Percentiles rank a stretch among this genome's conserved stretches.
phyloP scores from a whole-genome alignment of 2,888 invertebrate genomes.

The Exephanes ischioxanthus region DNA sequence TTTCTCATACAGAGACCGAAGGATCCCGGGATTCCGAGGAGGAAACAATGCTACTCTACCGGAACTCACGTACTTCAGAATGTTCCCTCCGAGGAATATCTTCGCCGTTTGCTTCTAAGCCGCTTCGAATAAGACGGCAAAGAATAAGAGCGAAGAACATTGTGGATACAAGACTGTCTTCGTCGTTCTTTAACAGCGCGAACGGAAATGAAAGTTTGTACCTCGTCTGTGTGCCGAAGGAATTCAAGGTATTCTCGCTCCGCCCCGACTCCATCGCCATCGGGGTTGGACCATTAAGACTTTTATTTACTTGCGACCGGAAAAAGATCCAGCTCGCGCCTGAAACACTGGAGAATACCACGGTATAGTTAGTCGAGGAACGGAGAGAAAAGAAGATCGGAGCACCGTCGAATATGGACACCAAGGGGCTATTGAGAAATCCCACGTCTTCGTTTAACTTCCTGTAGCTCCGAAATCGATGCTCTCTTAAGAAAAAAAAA shows the following conservation, averaged over 20 bases:
- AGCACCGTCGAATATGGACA: slow-evolving; percentile 12
- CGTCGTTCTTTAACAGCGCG: slow-evolving; percentile 15
- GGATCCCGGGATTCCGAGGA: slow-evolving; percentile 17
- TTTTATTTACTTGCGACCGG: slow-evolving; percentile 75
- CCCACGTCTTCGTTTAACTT: slow-evolving; percentile 25
- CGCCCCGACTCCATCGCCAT: slow-evolving; percentile 72
- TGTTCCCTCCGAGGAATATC: slow-evolving; percentile 42
- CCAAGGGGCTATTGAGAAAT: slow-evolving; percentile 17
- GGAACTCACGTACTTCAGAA: slow-evolving; percentile 48
- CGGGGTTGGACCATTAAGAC: slow-evolving; percentile 74
- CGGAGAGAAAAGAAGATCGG: slow-evolving; percentile 15
- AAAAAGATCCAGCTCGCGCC: slow-evolving; percentile 29
- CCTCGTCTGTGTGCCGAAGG: slow-evolving; percentile 63
- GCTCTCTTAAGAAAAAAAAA: background rate
- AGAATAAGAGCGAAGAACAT: slow-evolving; percentile 40
- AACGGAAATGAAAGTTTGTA: slow-evolving; percentile 63
- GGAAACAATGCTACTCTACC: slow-evolving; percentile 50
- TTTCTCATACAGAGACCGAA: slow-evolving; percentile 24
- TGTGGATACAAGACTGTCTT: slow-evolving; percentile 42
- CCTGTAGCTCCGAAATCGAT: slow-evolving; percentile 20
- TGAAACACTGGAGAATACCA: slow-evolving; percentile 29
- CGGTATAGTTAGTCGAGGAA: slow-evolving; percentile 26
- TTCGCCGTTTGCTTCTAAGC: slow-evolving; percentile 25
- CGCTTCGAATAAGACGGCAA: slow-evolving; percentile 42
- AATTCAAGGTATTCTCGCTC: slow-evolving; percentile 77